These are phyloP conservation scores for Callopanchax toddi DNA, from an alignment of 2,113 vertebrate species.

Conservation along the genomic window DNA sequence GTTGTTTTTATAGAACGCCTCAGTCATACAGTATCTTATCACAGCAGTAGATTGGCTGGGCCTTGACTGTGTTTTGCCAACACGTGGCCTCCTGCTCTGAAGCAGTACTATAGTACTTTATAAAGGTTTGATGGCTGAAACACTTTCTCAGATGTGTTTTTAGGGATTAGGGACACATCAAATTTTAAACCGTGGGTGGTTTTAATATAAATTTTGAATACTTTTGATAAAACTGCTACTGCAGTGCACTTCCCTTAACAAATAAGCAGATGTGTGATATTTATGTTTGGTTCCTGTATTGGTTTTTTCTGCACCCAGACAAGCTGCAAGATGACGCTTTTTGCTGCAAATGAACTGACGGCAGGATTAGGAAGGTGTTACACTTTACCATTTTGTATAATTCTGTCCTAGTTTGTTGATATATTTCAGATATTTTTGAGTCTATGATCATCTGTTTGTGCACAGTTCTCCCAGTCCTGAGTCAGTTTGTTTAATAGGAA, in stretches of 20 bases:
- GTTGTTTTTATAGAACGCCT: neutral
- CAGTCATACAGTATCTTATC: constrained; percentile 34
- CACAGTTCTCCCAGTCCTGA: neutral
- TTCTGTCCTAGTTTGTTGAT: neutral
- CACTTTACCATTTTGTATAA: neutral
- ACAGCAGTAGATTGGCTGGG: constrained; percentile 31
- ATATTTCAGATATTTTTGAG: neutral
- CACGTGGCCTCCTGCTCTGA: too few species aligned
- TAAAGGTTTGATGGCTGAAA: too few species aligned
- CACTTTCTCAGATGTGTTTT: too few species aligned
- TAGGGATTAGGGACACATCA: neutral
- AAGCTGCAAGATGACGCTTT: constrained; percentile 31
- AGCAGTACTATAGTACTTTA: too few species aligned
- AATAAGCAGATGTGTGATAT: constrained; percentile 12
- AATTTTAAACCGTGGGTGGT: neutral
- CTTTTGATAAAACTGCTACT: neutral
- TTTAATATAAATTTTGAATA: constrained; percentile 11
- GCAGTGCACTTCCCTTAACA: neutral
- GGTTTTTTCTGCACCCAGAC: constrained; percentile 17
- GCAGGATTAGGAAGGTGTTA: too few species aligned
- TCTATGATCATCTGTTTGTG: neutral
- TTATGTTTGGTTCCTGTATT: constrained; percentile 42
- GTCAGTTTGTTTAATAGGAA: neutral
- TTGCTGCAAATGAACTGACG: constrained; percentile 1
- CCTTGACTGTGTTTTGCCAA: neutral